Percentiles rank a stretch among this genome's conserved stretches.
Evolutionary conservation across 2,113 vertebrate species (phyloP).

Genomic region (Dromiciops gliroides): DNA sequence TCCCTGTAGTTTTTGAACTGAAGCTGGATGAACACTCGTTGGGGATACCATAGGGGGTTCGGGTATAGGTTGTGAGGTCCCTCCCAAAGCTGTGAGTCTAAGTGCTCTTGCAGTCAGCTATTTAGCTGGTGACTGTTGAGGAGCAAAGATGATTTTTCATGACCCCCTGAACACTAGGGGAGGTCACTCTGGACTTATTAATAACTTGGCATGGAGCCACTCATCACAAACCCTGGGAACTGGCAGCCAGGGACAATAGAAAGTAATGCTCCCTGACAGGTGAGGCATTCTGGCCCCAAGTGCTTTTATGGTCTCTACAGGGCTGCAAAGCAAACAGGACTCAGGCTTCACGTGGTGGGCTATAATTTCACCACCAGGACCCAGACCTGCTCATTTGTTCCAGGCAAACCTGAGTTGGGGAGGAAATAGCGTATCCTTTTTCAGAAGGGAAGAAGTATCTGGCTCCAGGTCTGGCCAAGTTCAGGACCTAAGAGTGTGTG

Average conservation of each 20-base stretch:
- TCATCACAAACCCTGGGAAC: constrained; percentile 8
- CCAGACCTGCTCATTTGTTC: background rate
- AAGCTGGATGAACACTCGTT: background rate
- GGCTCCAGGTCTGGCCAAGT: background rate
- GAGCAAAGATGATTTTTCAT: background rate
- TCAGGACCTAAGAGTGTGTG: background rate
- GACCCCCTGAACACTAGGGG: background rate
- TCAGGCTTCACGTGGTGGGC: background rate
- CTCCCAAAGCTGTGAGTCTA: background rate
- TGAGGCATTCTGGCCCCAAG: background rate
- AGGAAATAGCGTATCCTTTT: background rate
- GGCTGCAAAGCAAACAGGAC: background rate
- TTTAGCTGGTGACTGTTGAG: background rate
- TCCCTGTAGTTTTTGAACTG: background rate
- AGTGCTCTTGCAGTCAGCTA: background rate
- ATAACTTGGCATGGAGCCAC: constrained; percentile 32
- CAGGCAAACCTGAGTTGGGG: background rate
- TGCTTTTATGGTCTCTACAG: background rate
- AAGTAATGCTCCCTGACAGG: constrained; percentile 17
- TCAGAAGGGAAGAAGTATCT: background rate
- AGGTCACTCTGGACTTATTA: background rate
- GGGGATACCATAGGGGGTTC: background rate
- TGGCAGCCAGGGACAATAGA: constrained; percentile 22
- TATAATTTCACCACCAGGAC: background rate
- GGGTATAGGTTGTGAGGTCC: background rate